Conservation (phyloP, 1,140 invertebrate species). For the Carposina sasakii region DNA sequence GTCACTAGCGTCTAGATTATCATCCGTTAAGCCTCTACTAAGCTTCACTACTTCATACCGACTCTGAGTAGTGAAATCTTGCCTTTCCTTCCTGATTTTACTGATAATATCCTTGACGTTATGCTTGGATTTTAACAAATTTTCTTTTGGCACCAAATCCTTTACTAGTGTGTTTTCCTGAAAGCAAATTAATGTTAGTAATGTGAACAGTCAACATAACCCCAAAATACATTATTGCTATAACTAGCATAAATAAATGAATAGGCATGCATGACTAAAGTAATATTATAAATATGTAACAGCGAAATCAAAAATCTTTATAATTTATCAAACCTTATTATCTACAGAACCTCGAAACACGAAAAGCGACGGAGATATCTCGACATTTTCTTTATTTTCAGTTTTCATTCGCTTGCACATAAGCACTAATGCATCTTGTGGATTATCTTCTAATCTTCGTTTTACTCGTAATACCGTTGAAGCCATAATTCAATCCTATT, state of each 20-base stretch:
- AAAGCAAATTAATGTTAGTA: too few relatives aligned
- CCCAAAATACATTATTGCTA: too few relatives aligned
- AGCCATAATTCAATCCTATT: constrained; percentile 27
- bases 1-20: constrained; percentile 31
- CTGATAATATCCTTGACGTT: constrained; percentile 59
- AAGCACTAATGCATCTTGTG: constrained; percentile 63
- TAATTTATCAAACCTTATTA: constrained; percentile 38
- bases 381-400: constrained; percentile 40
- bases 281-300: not conserved
- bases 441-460: constrained; percentile 64
- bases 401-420: constrained; percentile 62
- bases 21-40: constrained; percentile 57
- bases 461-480: constrained; percentile 65
- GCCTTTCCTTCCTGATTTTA: constrained; percentile 63
- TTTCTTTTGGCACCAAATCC: constrained; percentile 37
- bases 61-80: constrained; percentile 53
- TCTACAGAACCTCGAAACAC: constrained; percentile 64
- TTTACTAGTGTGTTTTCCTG: constrained; percentile 47
- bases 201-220: too few relatives aligned
- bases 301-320: not conserved
- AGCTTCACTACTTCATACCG: constrained; percentile 71
- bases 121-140: constrained; percentile 33
- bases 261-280: too few relatives aligned
- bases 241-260: too few relatives aligned
- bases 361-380: constrained; percentile 56